phyloP scores from a whole-genome alignment of 2,888 invertebrate genomes.

The Philhelius pedissequus region DNA sequence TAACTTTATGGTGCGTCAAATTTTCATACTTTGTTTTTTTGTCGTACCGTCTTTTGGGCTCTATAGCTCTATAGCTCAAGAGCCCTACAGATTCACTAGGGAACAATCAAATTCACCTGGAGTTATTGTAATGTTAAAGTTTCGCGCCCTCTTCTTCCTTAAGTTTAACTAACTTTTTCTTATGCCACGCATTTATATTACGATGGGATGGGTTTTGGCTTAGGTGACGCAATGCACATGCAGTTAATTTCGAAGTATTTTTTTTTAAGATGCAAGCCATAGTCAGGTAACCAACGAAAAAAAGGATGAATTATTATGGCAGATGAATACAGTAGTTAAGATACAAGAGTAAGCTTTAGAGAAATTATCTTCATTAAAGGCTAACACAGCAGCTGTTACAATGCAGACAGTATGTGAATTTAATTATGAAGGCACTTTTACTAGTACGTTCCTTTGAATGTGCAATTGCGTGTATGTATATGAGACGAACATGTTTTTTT shows the following conservation, averaged over 20 bases:
- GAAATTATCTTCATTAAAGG: background rate
- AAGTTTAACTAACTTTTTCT: conserved; percentile 57
- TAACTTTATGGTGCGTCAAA: conserved; percentile 66
- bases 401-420: background rate
- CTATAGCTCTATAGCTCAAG: conserved; percentile 29
- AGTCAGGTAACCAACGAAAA: background rate
- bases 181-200: conserved; percentile 40
- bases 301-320: background rate
- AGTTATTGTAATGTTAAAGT: conserved; percentile 66
- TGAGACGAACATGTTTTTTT: too few species aligned
- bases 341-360: background rate
- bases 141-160: conserved; percentile 38
- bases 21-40: conserved; percentile 46
- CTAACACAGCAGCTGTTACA: background rate
- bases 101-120: conserved; percentile 69
- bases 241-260: background rate
- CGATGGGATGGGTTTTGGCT: background rate
- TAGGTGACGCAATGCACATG: background rate
- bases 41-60: conserved; percentile 33
- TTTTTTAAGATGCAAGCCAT: background rate
- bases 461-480: too few species aligned
- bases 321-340: background rate
- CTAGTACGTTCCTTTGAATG: too few species aligned
- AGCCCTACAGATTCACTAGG: conserved; percentile 44
- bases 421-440: background rate